Evolutionary conservation across 2,113 vertebrate species (phyloP).

Genomic region (Tinamus guttatus): DNA sequence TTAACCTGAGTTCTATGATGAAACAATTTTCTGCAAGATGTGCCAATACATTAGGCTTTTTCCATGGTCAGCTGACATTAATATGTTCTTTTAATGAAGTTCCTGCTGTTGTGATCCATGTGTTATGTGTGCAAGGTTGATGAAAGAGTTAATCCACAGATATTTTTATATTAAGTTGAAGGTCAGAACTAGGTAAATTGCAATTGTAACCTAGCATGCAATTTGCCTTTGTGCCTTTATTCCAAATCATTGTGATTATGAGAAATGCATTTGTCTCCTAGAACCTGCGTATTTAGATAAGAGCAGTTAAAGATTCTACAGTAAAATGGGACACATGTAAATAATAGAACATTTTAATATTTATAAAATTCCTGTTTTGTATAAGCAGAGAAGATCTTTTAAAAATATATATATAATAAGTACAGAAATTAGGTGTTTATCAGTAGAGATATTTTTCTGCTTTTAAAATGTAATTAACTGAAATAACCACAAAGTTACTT

Average conservation of each 20-base stretch:
- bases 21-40: background rate
- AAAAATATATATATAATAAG: constrained; percentile 8
- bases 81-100: constrained; percentile 29
- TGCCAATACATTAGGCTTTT: background rate
- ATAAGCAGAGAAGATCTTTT: constrained; percentile 39
- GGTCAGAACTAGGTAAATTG: background rate
- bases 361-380: constrained; percentile 56
- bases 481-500: background rate
- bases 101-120: background rate
- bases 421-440: constrained; percentile 51
- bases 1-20: background rate
- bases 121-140: constrained; percentile 30
- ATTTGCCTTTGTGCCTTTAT: background rate
- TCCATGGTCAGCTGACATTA: constrained; percentile 7
- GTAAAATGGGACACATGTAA: constrained; percentile 50
- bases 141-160: constrained; percentile 12
- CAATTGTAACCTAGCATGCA: background rate
- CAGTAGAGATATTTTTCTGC: constrained; percentile 45
- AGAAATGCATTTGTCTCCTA: background rate
- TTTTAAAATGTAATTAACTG: constrained; percentile 15
- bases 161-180: background rate
- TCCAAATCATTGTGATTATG: background rate
- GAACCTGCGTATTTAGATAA: background rate
- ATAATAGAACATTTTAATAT: constrained; percentile 62
- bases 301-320: background rate